These are phyloP conservation scores for Leptinotarsa texana DNA, from an alignment of 1,140 invertebrate species.

Conservation along the genomic window DNA sequence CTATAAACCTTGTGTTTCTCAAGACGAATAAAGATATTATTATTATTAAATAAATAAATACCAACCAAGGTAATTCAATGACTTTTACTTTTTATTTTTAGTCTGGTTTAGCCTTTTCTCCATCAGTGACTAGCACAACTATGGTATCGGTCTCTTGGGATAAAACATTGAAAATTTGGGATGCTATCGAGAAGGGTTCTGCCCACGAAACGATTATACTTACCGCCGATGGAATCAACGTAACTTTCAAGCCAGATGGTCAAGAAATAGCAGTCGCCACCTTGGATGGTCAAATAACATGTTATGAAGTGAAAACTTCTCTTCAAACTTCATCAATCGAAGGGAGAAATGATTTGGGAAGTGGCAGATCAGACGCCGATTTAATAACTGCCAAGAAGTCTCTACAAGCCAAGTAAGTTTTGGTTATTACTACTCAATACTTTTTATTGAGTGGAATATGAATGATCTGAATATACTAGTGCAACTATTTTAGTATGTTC, in stretches of 20 bases:
- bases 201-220: constrained; percentile 83
- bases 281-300: constrained; percentile 84
- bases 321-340: constrained; percentile 80
- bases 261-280: constrained; percentile 90
- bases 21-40: too few species aligned
- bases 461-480: too few species aligned
- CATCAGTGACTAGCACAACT: constrained; percentile 69
- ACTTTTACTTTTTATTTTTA: constrained; percentile 26
- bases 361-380: constrained; percentile 81
- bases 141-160: constrained; percentile 94
- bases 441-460: too few species aligned
- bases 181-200: constrained; percentile 80
- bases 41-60: too few species aligned
- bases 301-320: constrained; percentile 77
- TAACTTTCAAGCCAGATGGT: constrained; percentile 86
- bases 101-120: constrained; percentile 74
- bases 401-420: constrained; percentile 79
- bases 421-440: neutral
- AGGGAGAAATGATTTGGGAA: constrained; percentile 85
- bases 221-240: constrained; percentile 79
- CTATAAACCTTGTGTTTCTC: too few species aligned
- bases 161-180: constrained; percentile 90
- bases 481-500: too few species aligned
- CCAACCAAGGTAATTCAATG: too few species aligned
- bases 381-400: constrained; percentile 85